A percentile compares a stretch with the other conserved stretches of the same genome.
Evolutionary conservation across 1,140 invertebrate species (phyloP).

Genomic region (Heliconius nattereri): DNA sequence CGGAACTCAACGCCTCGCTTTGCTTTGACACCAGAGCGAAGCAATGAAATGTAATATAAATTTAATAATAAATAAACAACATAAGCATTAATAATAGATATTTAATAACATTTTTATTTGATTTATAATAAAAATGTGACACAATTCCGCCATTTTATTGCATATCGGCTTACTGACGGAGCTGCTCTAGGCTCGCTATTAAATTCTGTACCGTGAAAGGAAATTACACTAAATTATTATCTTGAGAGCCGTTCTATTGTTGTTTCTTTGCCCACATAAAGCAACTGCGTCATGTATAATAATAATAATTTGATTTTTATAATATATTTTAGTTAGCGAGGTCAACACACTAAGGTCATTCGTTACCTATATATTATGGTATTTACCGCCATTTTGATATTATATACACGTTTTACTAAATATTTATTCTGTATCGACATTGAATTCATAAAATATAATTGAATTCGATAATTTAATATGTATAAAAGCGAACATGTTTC

Average conservation of each 20-base stretch:
- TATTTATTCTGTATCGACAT: not conserved
- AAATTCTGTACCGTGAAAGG: conserved; percentile 53
- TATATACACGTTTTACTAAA: not conserved
- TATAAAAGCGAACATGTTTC: conserved; percentile 3
- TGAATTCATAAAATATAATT: conserved; percentile 4
- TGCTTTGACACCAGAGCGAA: no score
- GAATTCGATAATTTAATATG: conserved; percentile 7
- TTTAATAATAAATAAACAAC: not conserved
- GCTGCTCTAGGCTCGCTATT: conserved; percentile 32
- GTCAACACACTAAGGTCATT: not conserved
- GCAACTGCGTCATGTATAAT: conserved; percentile 40
- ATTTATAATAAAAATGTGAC: conserved; percentile 24
- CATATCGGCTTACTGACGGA: conserved; percentile 35
- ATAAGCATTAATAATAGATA: conserved; percentile 14
- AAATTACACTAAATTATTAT: conserved; percentile 68
- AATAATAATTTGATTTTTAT: conserved; percentile 7
- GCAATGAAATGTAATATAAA: not conserved
- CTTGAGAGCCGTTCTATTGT: conserved; percentile 51
- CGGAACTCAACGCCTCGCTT: no score
- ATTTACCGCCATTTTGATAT: not conserved
- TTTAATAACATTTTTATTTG: not conserved
- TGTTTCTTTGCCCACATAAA: conserved; percentile 36
- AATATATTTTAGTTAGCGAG: conserved; percentile 9
- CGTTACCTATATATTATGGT: not conserved
- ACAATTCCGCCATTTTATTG: conserved; percentile 28